A percentile compares a stretch with the other conserved stretches of the same genome.
Conservation (phyloP, 2,797 vertebrate species). For the Diglossa cyanea region DNA sequence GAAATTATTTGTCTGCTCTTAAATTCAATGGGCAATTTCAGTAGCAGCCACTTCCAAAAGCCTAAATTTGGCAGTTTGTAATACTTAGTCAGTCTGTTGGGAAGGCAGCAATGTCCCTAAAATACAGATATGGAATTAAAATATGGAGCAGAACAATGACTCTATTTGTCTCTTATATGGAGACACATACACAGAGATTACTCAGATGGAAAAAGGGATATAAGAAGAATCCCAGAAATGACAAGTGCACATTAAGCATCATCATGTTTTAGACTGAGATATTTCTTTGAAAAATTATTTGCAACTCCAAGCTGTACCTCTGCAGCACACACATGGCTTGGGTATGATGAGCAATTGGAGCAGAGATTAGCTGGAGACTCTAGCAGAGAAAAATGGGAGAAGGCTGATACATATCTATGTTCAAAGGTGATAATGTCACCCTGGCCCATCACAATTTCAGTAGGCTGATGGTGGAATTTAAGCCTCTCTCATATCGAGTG, state of each 20-base stretch:
- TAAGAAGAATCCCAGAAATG: constrained; percentile 52
- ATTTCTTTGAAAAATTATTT: constrained; percentile 61
- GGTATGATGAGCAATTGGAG: constrained; percentile 18
- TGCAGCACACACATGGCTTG: constrained; percentile 4
- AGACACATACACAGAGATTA: constrained; percentile 56
- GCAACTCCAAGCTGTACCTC: neutral
- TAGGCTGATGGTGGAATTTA: constrained; percentile 62
- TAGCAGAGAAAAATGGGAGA: constrained; percentile 38
- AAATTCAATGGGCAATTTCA: constrained; percentile 48
- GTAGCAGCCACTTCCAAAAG: constrained; percentile 41
- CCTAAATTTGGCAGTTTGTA: constrained; percentile 50
- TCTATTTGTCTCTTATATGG: constrained; percentile 55
- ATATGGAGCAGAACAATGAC: constrained; percentile 55
- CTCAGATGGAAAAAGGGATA: constrained; percentile 54
- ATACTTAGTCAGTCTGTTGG: constrained; percentile 46
- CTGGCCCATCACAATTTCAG: constrained; percentile 38
- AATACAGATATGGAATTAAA: constrained; percentile 63
- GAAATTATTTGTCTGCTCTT: constrained; percentile 45
- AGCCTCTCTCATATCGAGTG: constrained; percentile 57
- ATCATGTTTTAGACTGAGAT: constrained; percentile 44
- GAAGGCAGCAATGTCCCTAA: constrained; percentile 47
- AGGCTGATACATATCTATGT: constrained; percentile 34
- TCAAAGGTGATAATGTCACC: constrained; percentile 62
- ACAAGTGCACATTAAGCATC: constrained; percentile 53
- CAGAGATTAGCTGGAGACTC: constrained; percentile 20